phyloP scores from a whole-genome alignment of 1,140 invertebrate genomes.

The Globodera rostochiensis region DNA sequence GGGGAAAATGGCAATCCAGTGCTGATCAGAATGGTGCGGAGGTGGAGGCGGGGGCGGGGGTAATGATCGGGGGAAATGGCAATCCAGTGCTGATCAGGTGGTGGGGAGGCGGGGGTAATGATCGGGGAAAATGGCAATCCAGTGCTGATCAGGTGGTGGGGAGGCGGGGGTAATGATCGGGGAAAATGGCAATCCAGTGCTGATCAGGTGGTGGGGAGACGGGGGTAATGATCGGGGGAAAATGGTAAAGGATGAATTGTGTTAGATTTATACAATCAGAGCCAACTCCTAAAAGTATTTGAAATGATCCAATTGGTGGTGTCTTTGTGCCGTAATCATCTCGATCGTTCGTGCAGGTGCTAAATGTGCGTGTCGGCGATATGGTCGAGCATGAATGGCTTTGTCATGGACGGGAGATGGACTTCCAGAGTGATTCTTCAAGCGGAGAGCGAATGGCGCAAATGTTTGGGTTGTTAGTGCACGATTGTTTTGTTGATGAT shows the following conservation, averaged over 20 bases:
- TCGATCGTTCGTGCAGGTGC: conserved; percentile 9
- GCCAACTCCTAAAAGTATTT: too few species aligned
- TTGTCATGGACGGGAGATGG: conserved; percentile 21
- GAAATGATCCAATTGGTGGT: not conserved
- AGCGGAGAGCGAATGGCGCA: conserved; percentile 11
- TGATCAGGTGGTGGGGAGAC: not conserved
- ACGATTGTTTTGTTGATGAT: conserved; percentile 42
- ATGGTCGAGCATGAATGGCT: conserved; percentile 39
- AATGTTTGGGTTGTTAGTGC: conserved; percentile 35
- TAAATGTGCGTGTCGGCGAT: conserved; percentile 43
- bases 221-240: too few species aligned
- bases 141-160: not conserved
- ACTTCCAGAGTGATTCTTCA: not conserved
- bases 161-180: too few species aligned
- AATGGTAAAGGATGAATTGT: not conserved
- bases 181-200: conserved; percentile 16
- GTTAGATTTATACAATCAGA: too few species aligned
- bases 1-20: not conserved
- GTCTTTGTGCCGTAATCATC: not conserved
- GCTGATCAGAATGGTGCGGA: not conserved
- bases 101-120: too few species aligned
- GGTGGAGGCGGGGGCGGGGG: too few species aligned
- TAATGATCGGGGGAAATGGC: not conserved
- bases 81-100: not conserved
- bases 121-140: conserved; percentile 26